These are phyloP conservation scores for Ostrea denselamellosa DNA, from an alignment of 1,140 invertebrate species.

Conservation along the genomic window DNA sequence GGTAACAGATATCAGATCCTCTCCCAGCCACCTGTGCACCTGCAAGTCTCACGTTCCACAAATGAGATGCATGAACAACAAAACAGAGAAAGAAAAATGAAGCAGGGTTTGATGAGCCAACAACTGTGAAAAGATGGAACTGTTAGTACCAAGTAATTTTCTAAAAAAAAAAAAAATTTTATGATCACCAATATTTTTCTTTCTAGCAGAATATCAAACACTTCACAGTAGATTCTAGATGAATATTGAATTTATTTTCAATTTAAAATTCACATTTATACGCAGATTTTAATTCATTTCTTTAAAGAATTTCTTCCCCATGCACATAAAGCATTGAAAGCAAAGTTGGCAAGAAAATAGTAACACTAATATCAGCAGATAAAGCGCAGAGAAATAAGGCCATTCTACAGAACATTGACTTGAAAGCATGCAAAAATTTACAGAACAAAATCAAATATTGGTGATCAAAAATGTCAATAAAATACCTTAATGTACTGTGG, in stretches of 20 bases:
- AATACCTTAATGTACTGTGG: constrained; percentile 64
- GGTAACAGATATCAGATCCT: neutral
- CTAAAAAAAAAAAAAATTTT: neutral
- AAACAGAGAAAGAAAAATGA: neutral
- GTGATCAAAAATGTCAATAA: neutral
- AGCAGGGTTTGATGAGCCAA: neutral
- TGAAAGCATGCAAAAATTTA: neutral
- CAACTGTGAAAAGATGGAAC: neutral
- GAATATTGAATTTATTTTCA: neutral
- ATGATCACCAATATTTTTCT: constrained; percentile 12
- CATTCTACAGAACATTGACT: neutral
- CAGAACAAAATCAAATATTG: constrained; percentile 18
- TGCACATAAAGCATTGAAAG: no score
- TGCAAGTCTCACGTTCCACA: neutral
- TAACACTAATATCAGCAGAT: neutral
- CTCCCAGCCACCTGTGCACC: neutral
- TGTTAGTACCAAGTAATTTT: neutral
- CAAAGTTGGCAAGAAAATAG: no score
- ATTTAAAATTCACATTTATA: neutral
- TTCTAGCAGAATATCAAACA: neutral
- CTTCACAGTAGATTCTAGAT: neutral
- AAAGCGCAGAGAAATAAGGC: neutral
- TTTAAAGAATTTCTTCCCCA: no score
- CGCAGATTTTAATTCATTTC: no score
- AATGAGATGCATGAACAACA: neutral